Evolutionary conservation across 2,797 vertebrate genomes (phyloP).

Genomic region (Toxotes lorentzi): DNA sequence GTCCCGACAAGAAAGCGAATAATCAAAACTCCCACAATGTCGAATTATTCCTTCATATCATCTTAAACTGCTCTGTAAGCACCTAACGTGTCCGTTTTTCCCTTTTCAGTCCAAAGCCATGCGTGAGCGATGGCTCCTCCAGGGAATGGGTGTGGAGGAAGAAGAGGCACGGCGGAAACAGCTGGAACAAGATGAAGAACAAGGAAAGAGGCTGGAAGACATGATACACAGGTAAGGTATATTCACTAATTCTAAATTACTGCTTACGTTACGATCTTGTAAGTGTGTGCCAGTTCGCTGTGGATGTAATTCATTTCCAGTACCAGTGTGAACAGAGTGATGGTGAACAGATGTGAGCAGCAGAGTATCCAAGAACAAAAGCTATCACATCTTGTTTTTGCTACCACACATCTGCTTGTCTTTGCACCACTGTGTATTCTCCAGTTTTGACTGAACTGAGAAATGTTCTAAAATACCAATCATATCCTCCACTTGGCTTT

Average conservation of each 20-base stretch:
- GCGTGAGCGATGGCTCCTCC: slow-evolving; percentile 97
- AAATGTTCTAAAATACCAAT: slow-evolving; percentile 14
- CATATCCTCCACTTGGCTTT: slow-evolving; percentile 2
- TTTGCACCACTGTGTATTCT: neutral
- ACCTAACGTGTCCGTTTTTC: slow-evolving; percentile 24
- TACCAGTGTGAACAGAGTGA: neutral
- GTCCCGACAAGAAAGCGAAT: neutral
- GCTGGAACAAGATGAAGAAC: slow-evolving; percentile 93
- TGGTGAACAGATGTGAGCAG: slow-evolving; percentile 26
- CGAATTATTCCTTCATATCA: neutral
- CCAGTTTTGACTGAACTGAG: neutral
- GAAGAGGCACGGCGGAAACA: slow-evolving; percentile 90
- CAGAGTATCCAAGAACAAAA: slow-evolving; percentile 5
- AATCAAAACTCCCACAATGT: neutral
- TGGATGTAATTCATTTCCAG: slow-evolving; percentile 5
- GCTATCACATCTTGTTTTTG: slow-evolving; percentile 19
- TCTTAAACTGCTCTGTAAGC: neutral
- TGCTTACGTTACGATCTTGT: neutral
- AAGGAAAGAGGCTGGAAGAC: slow-evolving; percentile 92
- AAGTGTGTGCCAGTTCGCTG: neutral
- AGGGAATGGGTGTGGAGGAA: slow-evolving; percentile 91
- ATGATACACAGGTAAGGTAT: slow-evolving; percentile 90
- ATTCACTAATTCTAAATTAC: neutral
- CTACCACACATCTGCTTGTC: slow-evolving; percentile 25
- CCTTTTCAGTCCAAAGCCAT: slow-evolving; percentile 93